These are phyloP conservation scores for Sinocyclocheilus anophthalmus DNA, from an alignment of 2,113 vertebrate species.

Conservation along the genomic window DNA sequence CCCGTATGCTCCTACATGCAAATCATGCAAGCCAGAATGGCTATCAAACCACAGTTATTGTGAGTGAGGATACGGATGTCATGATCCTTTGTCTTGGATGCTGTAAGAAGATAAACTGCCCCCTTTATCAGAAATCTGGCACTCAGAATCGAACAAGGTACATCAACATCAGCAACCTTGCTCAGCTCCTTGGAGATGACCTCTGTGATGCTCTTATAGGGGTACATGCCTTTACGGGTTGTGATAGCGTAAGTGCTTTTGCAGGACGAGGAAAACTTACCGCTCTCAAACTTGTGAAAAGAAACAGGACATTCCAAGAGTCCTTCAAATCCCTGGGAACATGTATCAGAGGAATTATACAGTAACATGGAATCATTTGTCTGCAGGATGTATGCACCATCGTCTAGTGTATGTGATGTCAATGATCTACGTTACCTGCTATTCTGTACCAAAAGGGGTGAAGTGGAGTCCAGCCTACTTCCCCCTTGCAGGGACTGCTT, in stretches of 20 bases:
- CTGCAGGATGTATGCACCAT: neutral
- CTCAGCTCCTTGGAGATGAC: conserved; percentile 1
- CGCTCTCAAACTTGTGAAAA: neutral
- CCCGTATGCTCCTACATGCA: conserved; percentile 22
- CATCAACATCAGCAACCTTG: conserved; percentile 7
- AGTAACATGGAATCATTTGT: neutral
- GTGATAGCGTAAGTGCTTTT: conserved; percentile 7
- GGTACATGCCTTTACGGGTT: neutral
- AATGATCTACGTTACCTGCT: too few species aligned
- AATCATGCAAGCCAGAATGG: conserved; percentile 34
- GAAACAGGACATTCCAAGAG: neutral
- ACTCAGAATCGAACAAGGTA: conserved; percentile 6
- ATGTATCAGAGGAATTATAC: neutral
- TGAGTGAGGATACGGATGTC: neutral
- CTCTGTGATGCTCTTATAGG: neutral
- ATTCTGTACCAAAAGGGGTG: too few species aligned
- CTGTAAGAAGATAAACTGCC: conserved; percentile 6
- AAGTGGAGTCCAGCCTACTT: too few species aligned
- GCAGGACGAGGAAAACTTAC: neutral
- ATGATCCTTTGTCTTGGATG: conserved; percentile 3
- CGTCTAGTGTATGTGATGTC: neutral
- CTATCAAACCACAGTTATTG: conserved; percentile 31
- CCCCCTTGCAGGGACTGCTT: too few species aligned
- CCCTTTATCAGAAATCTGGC: conserved; percentile 1
- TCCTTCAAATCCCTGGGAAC: conserved; percentile 11